Base-by-base conservation (phyloP, 2,797 vertebrate genomes). In the Sparus aurata region DNA sequence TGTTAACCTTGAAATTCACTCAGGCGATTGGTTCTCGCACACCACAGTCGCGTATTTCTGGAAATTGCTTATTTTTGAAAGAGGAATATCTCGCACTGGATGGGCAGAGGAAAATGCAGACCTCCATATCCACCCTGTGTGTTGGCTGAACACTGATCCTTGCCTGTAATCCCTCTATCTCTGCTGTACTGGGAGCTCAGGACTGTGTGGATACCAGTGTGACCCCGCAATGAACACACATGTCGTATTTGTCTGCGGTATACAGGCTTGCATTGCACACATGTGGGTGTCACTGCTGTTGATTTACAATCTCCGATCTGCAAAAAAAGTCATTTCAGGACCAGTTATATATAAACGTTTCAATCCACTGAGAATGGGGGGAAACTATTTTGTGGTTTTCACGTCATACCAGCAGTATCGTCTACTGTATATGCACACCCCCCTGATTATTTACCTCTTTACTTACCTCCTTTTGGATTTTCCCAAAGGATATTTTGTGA, bases 111-210 rank as follows among this genome's bases (percentile, higher is more conserved):
- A 7, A 60, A 50, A 25, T 46, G 50, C 69, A 64, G 41, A 71
- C 66, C 2, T 27, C 46, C 15, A 69, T 49, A 77, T 77, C 47
- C 58, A 53, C 70, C 46, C 20, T 49, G 46, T 73, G 72, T 77
- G 63, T 72, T 73, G 55, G 61, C 69, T 73, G 55, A 38, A 71
- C 47, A 83, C 65, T 80, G 82, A 86, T 85, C 60, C 46, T 54
- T 72, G 50, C 12, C 64, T 66, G 71, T 65, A 85, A 83, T 84
- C 75, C 50, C 50, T 72, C 63, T 70, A 61, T 66, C 73, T 41
- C 41, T 47, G 69, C 23, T 85, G 58, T 30, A 50, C 70, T 54
- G 73, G 52, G 41, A 66, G 52, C 52, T 17, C 34, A 73, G 53
- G 74, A 69, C 0, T 0, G 23, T 65, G 23, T 63, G 45, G 65